Evolutionary conservation across 1,140 invertebrate species (phyloP).

Genomic region (Tetramorium parvispinum): DNA sequence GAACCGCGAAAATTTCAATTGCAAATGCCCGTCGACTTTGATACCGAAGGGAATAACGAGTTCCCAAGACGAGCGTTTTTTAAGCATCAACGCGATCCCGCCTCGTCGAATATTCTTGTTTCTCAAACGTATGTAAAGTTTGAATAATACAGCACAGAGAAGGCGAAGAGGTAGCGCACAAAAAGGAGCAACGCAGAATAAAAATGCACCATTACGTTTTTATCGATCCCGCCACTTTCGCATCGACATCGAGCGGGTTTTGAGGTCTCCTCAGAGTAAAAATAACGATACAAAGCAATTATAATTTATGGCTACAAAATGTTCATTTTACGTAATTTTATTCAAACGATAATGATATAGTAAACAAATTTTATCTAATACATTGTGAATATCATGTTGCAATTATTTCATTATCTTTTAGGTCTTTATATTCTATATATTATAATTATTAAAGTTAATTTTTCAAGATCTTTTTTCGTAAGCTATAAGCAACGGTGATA

Average conservation of each 20-base stretch:
- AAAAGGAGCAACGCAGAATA: constrained; percentile 50
- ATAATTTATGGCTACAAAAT: constrained; percentile 17
- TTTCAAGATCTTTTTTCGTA: not conserved
- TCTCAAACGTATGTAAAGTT: constrained; percentile 61
- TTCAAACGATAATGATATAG: not conserved
- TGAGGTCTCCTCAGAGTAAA: not conserved
- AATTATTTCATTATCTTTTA: not conserved
- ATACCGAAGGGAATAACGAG: constrained; percentile 54
- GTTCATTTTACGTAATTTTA: not conserved
- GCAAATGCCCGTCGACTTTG: constrained; percentile 52
- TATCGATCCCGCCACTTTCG: constrained; percentile 36
- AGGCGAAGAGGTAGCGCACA: constrained; percentile 16
- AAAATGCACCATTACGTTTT: constrained; percentile 44
- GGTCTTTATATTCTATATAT: not conserved
- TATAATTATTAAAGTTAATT: not conserved
- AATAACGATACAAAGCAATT: constrained; percentile 33
- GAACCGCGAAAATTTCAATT: constrained; percentile 48
- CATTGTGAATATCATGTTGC: not conserved
- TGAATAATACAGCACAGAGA: constrained; percentile 47
- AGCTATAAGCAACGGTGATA: not conserved
- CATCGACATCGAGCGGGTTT: not conserved
- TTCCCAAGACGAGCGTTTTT: constrained; percentile 51
- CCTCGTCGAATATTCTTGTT: constrained; percentile 62
- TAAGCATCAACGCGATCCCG: constrained; percentile 52
- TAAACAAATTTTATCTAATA: not conserved